Base-by-base conservation (phyloP, 2,797 vertebrate genomes). In the Crax fasciolata region DNA sequence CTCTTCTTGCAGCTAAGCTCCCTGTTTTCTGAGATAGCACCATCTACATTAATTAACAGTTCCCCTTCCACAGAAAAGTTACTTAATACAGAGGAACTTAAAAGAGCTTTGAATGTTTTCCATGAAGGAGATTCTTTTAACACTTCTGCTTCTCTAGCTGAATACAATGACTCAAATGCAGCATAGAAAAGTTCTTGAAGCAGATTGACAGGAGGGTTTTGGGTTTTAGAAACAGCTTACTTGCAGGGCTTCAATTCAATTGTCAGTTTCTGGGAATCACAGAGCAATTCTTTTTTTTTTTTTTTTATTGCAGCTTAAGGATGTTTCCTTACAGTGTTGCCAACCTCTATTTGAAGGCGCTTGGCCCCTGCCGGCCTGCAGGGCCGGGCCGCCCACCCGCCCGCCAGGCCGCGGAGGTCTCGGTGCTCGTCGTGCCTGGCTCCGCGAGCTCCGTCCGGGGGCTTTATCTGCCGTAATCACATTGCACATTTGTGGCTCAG, bases 391-490 rank as follows among this genome's bases (percentile, higher is more conserved):
- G 10, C 35, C 35, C 35, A 15, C 41, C 54, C 20, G 11, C 18
- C n/a, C 30, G n/a, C 30, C 15, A 27, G 58, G 58, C 58, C 10
- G 11, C 2, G 24, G 35, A 4, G 51, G 27, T 30, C 25, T 84
- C 67, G n/a, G 28, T 14, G 11, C 30, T 48, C 72, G 52, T 74
- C 38, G 52, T 65, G 67, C 49, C 46, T 15, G 7, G 35, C 39
- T n/a, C 55, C 2, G 0, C 5, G 4, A 76, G 66, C 75, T 89
- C 68, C 20, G 11, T 27, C 63, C 3, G 0, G 7, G 49, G 44
- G 10, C 41, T 87, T 55, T 92, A 93, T 86, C 84, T 80, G 39
- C 57, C 35, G 5, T 76, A 90, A 91, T 88, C 73, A 88, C 74
- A 84, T 89, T 73, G 81, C 76, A 48, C 51, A 44, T 84, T 84